Evolutionary conservation across 2,797 vertebrate genomes (phyloP).

Genomic region (Hydrocynus forskahlii): DNA sequence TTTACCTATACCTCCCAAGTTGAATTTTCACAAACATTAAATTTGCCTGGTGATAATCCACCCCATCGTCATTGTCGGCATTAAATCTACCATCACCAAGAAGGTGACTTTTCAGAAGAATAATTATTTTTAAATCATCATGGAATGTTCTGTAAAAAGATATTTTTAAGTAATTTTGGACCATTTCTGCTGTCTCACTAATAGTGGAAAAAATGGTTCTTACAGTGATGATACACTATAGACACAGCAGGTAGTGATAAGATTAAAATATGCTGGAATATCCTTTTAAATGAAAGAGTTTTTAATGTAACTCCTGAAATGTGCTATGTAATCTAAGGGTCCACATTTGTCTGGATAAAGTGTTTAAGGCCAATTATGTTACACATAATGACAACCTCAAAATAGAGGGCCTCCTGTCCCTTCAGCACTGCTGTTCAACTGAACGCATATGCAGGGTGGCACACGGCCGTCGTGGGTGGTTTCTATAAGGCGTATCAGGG

Average conservation of each 20-base stretch:
- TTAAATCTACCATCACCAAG: no score
- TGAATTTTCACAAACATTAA: no score
- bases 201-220: no score
- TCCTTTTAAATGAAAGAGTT: neutral
- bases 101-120: no score
- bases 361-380: neutral
- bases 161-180: no score
- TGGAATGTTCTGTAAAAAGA: no score
- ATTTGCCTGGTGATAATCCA: no score
- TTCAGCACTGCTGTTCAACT: neutral
- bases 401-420: neutral
- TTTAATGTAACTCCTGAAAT: neutral
- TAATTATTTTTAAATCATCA: no score
- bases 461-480: conserved; percentile 38
- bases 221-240: no score
- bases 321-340: neutral
- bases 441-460: neutral
- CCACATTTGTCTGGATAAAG: neutral
- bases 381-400: neutral
- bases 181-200: neutral
- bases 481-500: conserved; percentile 29
- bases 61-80: no score
- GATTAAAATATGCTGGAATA: neutral
- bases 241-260: neutral
- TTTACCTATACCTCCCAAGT: no score